phyloP scores from a whole-genome alignment of 2,888 invertebrate genomes.

The Synanthedon myopaeformis region DNA sequence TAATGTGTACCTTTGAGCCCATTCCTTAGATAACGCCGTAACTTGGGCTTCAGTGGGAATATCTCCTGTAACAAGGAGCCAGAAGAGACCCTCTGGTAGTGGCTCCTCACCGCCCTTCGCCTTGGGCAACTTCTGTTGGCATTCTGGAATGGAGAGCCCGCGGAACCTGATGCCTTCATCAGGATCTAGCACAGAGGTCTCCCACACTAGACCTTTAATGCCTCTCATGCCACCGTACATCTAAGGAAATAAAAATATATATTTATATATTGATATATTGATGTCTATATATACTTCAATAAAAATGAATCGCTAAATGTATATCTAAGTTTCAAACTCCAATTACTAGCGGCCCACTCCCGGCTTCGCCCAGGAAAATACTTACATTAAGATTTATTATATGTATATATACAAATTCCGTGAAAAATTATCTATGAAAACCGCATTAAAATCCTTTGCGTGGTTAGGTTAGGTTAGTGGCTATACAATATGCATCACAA shows the following conservation, averaged over 20 bases:
- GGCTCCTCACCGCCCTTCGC: conserved; percentile 78
- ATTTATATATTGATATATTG: too few relatives aligned
- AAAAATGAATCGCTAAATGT: too few relatives aligned
- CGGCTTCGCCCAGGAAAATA: too few relatives aligned
- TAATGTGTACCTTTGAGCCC: conserved; percentile 71
- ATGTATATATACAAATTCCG: too few relatives aligned
- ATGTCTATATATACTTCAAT: too few relatives aligned
- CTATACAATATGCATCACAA: too few relatives aligned
- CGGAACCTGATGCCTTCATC: conserved; percentile 97
- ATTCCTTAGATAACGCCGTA: conserved; percentile 80
- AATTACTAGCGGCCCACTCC: too few relatives aligned
- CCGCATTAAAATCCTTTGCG: too few relatives aligned
- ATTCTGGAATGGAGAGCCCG: conserved; percentile 89
- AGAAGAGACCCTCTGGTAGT: conserved; percentile 83
- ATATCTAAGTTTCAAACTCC: too few relatives aligned
- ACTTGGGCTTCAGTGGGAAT: conserved; percentile 80
- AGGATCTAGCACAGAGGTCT: conserved; percentile 93
- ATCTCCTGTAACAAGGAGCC: conserved; percentile 82
- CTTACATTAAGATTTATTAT: too few relatives aligned
- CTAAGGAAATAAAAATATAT: conserved; percentile 32
- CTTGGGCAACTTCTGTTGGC: conserved; percentile 79
- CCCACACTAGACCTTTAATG: conserved; percentile 94
- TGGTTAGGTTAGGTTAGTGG: too few relatives aligned
- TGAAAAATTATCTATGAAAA: too few relatives aligned
- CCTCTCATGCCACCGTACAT: conserved; percentile 97